Evolutionary conservation across 2,797 vertebrate genomes (phyloP), one percentile per base, ranked within the genome.

Genomic region (Sebastiscus albofasciatus): DNA sequence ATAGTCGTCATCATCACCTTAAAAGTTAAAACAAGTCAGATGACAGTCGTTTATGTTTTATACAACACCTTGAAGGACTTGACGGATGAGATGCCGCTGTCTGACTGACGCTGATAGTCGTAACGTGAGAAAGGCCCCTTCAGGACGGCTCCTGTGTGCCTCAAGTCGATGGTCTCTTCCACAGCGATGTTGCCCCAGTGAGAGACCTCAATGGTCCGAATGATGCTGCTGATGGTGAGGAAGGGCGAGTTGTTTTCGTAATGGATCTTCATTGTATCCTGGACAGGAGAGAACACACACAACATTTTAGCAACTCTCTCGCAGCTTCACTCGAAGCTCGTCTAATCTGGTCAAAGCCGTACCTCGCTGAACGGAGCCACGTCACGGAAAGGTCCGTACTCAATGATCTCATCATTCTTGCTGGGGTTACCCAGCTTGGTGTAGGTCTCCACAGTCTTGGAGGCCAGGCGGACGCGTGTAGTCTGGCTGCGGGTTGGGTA

Each of bases 111-210:
- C 93, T 99, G 99, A 94, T 99, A 99, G 89, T 99, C 99, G 0
- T 99, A 99, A 88, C 99, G 97, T 2, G 98, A 99, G 83, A 99
- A 99, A 0, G 99, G 97, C 0, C 98, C 99, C 90, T 98, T 99
- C 31, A 99, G 96, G 39, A 93, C 76, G 6, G 98, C 99, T 8
- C 99, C 99, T 0, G 98, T 99, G 92, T 99, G 99, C 86, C 98
- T 98, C 86, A 99, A 87, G 87, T 99, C 98, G 26, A 99, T 96
- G 0, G 97, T 99, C 85, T 99, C 99, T 76, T 99, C 98, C 75
- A 99, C 99, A 0, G 99, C 99, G 29, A 99, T 99, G 93, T 99
- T 99, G 1, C 99, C 99, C 99, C 99, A 99, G 91, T 99, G 99
- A 67, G 99, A 99, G 42, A 99, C 98, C 91, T 99, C 99, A 0